A percentile compares a stretch with the other conserved stretches of the same genome.
These are phyloP conservation scores for Fringilla coelebs DNA, from an alignment of 2,797 vertebrate genomes.

Conservation along the genomic window DNA sequence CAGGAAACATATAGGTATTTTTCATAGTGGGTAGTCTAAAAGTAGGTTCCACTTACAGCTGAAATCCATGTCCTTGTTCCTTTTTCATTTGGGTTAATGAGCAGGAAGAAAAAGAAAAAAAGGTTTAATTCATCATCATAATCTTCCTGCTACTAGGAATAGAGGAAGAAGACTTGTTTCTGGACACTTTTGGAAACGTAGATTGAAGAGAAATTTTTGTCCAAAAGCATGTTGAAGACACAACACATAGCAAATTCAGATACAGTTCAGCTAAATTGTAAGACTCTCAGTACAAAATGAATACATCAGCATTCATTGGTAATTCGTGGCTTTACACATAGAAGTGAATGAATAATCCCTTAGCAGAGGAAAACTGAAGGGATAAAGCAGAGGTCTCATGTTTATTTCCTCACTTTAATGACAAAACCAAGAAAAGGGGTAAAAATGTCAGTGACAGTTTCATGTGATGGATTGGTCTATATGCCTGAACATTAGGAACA, in stretches of 20 bases:
- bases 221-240: neutral
- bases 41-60: neutral
- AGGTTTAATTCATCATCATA: neutral
- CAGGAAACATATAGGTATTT: neutral
- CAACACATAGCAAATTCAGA: neutral
- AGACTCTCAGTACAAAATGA: neutral
- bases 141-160: neutral
- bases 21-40: neutral
- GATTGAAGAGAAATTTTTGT: conserved; percentile 12
- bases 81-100: conserved; percentile 17
- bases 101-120: neutral
- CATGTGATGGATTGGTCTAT: conserved; percentile 40
- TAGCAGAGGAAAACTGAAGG: neutral
- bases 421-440: neutral
- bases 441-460: conserved; percentile 30
- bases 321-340: neutral
- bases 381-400: neutral
- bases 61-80: neutral
- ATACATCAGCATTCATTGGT: neutral
- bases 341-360: conserved; percentile 23
- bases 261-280: neutral
- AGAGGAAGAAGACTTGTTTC: neutral
- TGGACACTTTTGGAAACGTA: neutral
- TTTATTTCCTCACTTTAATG: conserved; percentile 45
- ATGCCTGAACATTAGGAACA: neutral